Conservation (phyloP, 2,797 vertebrate species). For the Dermochelys coriacea region DNA sequence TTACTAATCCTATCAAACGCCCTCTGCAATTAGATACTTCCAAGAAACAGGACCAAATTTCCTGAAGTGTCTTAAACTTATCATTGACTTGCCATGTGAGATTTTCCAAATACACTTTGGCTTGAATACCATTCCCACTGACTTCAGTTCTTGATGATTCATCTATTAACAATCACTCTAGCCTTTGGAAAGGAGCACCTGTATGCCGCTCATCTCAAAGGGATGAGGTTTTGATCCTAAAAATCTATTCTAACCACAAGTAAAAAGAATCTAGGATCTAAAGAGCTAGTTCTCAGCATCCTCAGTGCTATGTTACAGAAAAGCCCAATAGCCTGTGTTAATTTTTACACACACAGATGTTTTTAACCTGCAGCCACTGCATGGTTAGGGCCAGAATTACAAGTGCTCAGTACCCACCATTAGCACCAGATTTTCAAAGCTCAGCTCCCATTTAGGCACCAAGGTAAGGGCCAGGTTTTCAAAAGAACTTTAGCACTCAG, state of each 20-base stretch:
- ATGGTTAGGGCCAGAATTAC: background rate
- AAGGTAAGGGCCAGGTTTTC: background rate
- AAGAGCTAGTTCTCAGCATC: background rate
- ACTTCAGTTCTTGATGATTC: constrained; percentile 59
- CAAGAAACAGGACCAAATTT: constrained; percentile 43
- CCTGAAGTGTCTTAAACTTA: constrained; percentile 8
- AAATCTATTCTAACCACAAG: background rate
- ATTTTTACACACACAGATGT: background rate
- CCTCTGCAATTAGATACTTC: constrained; percentile 58
- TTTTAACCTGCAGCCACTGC: background rate
- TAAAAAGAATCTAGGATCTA: background rate
- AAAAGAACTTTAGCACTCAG: background rate
- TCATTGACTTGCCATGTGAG: constrained; percentile 3
- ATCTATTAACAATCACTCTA: background rate
- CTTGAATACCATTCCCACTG: background rate
- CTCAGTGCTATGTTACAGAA: background rate
- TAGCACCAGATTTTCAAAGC: background rate
- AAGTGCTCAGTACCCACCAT: background rate
- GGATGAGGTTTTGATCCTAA: background rate
- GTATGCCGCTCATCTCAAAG: background rate
- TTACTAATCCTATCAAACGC: constrained; percentile 34
- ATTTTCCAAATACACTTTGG: constrained; percentile 45
- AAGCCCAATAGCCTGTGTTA: background rate
- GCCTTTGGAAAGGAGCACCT: constrained; percentile 12
- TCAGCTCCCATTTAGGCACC: background rate